Evolutionary conservation across 2,888 invertebrate species (phyloP).

Genomic region (Pimpla rufipes): DNA sequence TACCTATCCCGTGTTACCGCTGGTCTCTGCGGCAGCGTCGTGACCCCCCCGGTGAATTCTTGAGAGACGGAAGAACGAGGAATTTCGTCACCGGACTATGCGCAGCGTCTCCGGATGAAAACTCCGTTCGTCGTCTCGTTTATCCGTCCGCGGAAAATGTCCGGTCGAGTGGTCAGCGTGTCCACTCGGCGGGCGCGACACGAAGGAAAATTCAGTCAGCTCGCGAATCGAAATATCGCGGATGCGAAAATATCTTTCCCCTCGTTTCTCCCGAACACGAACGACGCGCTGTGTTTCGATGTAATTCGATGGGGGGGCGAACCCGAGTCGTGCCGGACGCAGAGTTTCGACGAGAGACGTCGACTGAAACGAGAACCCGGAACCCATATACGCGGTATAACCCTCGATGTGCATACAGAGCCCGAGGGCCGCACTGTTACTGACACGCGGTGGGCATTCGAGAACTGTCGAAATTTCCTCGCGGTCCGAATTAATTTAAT

Average conservation of each 20-base stretch:
- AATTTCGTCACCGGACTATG: slow-evolving; percentile 29
- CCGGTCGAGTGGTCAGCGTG: not conserved
- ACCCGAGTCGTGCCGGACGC: not conserved
- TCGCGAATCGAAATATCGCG: not conserved
- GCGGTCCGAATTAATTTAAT: not conserved
- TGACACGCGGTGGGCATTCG: not conserved
- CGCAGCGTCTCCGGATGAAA: slow-evolving; percentile 4
- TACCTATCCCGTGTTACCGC: not conserved
- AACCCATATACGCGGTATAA: not conserved
- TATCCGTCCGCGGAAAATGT: slow-evolving; percentile 8
- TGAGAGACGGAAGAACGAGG: slow-evolving; percentile 36
- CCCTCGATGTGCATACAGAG: not conserved
- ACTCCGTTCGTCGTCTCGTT: slow-evolving; percentile 1
- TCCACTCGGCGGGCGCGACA: not conserved
- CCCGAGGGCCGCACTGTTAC: slow-evolving; percentile 6
- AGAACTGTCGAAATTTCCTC: slow-evolving; percentile 8
- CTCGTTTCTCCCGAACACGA: not conserved
- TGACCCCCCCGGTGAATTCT: slow-evolving; percentile 44
- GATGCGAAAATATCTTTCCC: not conserved
- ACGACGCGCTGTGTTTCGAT: not conserved
- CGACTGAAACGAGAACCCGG: not conserved
- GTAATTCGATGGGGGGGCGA: slow-evolving; percentile 1
- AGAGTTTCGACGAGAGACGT: not conserved
- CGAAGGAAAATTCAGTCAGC: not conserved
- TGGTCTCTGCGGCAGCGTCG: slow-evolving; percentile 4